These are phyloP conservation scores for Parasteatoda tepidariorum DNA, from an alignment of 1,140 invertebrate species.

Conservation along the genomic window DNA sequence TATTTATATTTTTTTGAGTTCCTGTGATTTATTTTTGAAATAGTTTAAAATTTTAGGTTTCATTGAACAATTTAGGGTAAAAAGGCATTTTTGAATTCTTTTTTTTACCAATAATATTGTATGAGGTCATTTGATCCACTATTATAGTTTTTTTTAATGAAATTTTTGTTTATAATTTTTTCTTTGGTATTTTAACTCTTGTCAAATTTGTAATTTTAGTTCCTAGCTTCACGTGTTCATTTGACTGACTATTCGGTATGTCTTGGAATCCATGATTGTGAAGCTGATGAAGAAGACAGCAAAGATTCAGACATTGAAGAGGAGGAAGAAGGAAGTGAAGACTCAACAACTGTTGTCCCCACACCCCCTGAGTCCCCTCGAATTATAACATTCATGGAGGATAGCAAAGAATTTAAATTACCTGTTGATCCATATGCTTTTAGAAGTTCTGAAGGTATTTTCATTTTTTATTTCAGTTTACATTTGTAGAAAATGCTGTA, in stretches of 20 bases:
- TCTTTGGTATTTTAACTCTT: not conserved
- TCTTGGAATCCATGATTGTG: constrained; percentile 92
- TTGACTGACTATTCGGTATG: constrained; percentile 99
- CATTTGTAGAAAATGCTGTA: too few species aligned
- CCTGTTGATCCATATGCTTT: constrained; percentile 97
- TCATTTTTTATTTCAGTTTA: constrained; percentile 14
- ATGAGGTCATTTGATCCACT: too few species aligned
- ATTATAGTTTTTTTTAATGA: too few species aligned
- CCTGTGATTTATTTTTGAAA: too few species aligned
- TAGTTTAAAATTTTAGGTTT: too few species aligned
- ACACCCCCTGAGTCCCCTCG: constrained; percentile 88
- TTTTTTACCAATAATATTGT: too few species aligned
- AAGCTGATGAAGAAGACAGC: constrained; percentile 75
- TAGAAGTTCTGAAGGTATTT: constrained; percentile 72
- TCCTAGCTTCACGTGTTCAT: constrained; percentile 91
- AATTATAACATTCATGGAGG: constrained; percentile 32
- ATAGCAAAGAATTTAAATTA: constrained; percentile 75
- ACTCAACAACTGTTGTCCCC: constrained; percentile 71
- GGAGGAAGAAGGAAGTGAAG: constrained; percentile 61
- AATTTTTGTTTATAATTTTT: not conserved
- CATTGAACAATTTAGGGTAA: too few species aligned
- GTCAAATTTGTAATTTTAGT: constrained; percentile 73
- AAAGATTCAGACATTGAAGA: constrained; percentile 35
- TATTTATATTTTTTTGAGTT: too few species aligned
- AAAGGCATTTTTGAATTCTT: too few species aligned